A percentile compares a stretch with the other conserved stretches of the same genome.
phyloP scores from a whole-genome alignment of 2,888 invertebrate species.

The Danaus chrysippus region DNA sequence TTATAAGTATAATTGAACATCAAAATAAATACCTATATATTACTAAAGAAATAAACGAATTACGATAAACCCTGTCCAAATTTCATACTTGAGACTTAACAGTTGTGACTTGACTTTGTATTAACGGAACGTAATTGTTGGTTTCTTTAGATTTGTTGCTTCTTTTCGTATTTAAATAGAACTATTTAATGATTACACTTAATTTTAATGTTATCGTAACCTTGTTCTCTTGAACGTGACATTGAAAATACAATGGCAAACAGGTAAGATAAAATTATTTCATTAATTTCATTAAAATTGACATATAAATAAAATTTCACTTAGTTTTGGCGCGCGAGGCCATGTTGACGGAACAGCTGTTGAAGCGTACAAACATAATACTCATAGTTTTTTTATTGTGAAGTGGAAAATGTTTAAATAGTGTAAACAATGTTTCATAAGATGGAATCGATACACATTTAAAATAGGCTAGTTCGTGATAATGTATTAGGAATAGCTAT shows the following conservation, averaged over 20 bases:
- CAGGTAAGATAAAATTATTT: slow-evolving; percentile 46
- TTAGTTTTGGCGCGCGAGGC: slow-evolving; percentile 71
- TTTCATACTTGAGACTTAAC: no score
- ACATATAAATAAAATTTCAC: slow-evolving; percentile 3
- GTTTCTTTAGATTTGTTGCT: slow-evolving; percentile 2
- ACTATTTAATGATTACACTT: not conserved
- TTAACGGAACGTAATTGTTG: slow-evolving; percentile 31
- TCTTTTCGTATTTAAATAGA: slow-evolving; percentile 4
- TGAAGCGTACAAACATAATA: slow-evolving; percentile 40
- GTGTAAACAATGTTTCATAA: slow-evolving; percentile 40
- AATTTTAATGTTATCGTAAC: not conserved
- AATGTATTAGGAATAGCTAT: slow-evolving; percentile 38
- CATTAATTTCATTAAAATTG: slow-evolving; percentile 9
- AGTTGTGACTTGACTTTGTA: no score
- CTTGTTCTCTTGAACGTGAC: not conserved
- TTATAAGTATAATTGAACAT: no score
- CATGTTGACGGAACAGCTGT: slow-evolving; percentile 76
- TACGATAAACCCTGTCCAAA: no score
- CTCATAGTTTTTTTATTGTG: slow-evolving; percentile 36
- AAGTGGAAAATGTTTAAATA: slow-evolving; percentile 47
- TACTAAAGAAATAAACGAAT: no score
- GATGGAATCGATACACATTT: not conserved
- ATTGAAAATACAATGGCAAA: slow-evolving; percentile 42
- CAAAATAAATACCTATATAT: no score
- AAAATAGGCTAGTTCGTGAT: slow-evolving; percentile 34